Conservation (phyloP, 2,888 invertebrate genomes). For the Thumatha senex region DNA sequence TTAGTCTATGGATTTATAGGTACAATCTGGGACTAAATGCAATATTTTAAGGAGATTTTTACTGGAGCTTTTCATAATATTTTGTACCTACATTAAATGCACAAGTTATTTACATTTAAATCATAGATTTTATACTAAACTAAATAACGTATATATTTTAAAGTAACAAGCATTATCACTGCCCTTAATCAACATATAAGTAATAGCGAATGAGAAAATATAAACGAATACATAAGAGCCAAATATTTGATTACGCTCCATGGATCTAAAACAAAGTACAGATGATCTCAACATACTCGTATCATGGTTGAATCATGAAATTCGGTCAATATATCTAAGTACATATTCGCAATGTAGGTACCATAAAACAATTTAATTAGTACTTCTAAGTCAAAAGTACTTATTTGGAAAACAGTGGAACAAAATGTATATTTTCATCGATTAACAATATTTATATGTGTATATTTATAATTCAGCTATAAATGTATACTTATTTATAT, state of each 20-base stretch:
- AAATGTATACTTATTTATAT: not conserved
- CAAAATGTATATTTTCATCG: conserved; percentile 27
- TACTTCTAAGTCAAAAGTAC: conserved; percentile 35
- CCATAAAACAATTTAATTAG: conserved; percentile 31
- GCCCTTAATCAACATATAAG: no score
- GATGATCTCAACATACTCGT: no score
- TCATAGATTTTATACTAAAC: no score
- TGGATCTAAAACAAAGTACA: no score
- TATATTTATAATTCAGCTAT: not conserved
- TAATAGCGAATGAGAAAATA: no score
- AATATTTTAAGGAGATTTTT: conserved; percentile 20
- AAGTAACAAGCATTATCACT: no score
- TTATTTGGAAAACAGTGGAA: conserved; percentile 48
- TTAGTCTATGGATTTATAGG: conserved; percentile 35
- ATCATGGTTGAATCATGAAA: no score
- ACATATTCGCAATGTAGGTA: not conserved
- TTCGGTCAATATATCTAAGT: no score
- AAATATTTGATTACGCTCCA: no score
- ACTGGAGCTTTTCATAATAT: conserved; percentile 4
- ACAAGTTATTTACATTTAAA: conserved; percentile 19
- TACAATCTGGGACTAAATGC: conserved; percentile 54
- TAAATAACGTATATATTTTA: no score
- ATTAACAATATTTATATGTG: not conserved
- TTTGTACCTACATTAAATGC: not conserved
- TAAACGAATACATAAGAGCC: no score